Evolutionary conservation across 2,797 vertebrate species (phyloP).

Genomic region (Agapornis canus): DNA sequence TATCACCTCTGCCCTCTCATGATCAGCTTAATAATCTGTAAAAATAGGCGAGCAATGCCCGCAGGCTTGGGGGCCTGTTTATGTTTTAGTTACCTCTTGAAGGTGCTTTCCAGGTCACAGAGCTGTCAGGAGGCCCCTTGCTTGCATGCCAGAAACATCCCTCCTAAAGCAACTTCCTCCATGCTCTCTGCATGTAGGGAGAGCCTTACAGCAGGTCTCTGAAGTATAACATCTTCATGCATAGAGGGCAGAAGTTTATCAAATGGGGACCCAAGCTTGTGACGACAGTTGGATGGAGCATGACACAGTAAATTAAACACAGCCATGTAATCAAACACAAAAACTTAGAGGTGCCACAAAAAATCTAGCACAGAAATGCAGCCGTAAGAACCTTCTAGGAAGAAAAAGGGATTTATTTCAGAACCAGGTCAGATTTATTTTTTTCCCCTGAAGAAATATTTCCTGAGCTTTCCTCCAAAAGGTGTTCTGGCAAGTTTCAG

Average conservation of each 20-base stretch:
- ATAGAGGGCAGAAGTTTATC: background rate
- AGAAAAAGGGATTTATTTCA: background rate
- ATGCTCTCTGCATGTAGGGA: rapidly evolving
- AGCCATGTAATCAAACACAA: background rate
- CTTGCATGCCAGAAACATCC: background rate
- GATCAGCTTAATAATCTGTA: slow-evolving; percentile 1
- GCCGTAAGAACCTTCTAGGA: background rate
- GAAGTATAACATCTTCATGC: rapidly evolving
- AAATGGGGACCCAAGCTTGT: background rate
- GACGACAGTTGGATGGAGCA: background rate
- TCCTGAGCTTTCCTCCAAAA: background rate
- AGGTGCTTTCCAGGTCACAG: background rate
- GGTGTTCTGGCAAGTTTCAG: background rate
- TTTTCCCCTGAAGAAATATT: background rate
- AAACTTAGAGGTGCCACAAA: background rate
- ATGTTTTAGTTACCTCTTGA: background rate
- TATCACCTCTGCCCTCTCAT: background rate
- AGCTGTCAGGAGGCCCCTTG: background rate
- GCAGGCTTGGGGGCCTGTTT: background rate
- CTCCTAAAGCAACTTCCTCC: background rate
- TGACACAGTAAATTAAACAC: background rate
- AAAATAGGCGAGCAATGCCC: background rate
- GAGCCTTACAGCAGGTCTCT: background rate
- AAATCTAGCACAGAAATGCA: background rate
- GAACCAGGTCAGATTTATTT: background rate